A percentile compares a stretch with the other conserved stretches of the same genome.
These are phyloP conservation scores for Hylaeus volcanicus DNA, from an alignment of 1,140 invertebrate species.

Conservation along the genomic window DNA sequence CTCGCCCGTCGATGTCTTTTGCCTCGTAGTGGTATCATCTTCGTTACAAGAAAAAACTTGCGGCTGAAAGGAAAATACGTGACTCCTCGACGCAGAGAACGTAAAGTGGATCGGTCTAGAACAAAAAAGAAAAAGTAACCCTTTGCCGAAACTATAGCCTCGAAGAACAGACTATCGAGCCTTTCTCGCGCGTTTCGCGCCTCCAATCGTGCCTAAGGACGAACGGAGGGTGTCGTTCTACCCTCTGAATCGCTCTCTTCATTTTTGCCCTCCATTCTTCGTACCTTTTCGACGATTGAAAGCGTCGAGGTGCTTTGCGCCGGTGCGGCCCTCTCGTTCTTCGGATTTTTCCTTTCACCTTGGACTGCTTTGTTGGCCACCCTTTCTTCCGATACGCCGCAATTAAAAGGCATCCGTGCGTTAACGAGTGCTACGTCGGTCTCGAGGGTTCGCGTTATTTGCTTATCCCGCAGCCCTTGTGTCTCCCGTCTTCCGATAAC, in stretches of 20 bases:
- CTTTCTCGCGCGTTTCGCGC: not conserved
- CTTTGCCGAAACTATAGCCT: not conserved
- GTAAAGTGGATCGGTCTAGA: slow-evolving; percentile 1
- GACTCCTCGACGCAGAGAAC: not conserved
- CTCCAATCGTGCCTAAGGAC: slow-evolving; percentile 22
- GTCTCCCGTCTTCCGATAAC: slow-evolving; percentile 5
- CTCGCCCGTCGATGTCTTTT: too few relatives aligned
- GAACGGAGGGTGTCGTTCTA: not conserved
- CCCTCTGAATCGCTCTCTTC: slow-evolving; percentile 8
- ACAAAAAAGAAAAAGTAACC: not conserved
- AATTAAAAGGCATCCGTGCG: slow-evolving; percentile 61
- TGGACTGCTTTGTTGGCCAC: slow-evolving; percentile 2
- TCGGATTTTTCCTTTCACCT: slow-evolving; percentile 13
- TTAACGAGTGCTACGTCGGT: slow-evolving; percentile 30
- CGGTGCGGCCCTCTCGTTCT: not conserved
- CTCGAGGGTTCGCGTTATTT: slow-evolving; percentile 33
- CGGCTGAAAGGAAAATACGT: not conserved
- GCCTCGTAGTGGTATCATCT: too few relatives aligned
- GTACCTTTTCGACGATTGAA: slow-evolving; percentile 43
- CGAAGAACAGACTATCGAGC: not conserved
- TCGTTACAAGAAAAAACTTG: not conserved
- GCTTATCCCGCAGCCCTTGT: slow-evolving; percentile 24
- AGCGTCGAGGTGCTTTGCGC: not conserved
- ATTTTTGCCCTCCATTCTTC: slow-evolving; percentile 6
- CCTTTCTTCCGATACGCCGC: slow-evolving; percentile 28